phyloP scores from a whole-genome alignment of 1,140 invertebrate genomes.

The Tetramorium simillimum region DNA sequence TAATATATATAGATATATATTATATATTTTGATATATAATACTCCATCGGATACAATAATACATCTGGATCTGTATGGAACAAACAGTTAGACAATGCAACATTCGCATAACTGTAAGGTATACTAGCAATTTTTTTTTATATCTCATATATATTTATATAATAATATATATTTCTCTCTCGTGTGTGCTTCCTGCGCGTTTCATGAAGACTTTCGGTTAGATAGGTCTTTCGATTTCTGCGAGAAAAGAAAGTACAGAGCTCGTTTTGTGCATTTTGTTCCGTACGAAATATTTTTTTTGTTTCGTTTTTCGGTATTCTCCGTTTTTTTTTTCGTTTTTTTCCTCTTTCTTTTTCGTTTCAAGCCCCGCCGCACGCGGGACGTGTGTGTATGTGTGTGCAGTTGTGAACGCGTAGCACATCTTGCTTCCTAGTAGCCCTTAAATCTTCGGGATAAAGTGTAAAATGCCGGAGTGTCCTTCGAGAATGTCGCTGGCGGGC shows the following conservation, averaged over 20 bases:
- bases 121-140: conserved; percentile 79
- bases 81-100: conserved; percentile 82
- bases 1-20: conserved; percentile 71
- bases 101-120: conserved; percentile 80
- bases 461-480: conserved; percentile 23
- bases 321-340: conserved; percentile 27
- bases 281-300: conserved; percentile 67
- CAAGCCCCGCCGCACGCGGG: conserved; percentile 62
- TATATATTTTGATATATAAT: conserved; percentile 76
- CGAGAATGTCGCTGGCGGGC: background rate
- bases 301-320: conserved; percentile 23
- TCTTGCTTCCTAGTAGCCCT: conserved; percentile 12
- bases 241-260: conserved; percentile 77
- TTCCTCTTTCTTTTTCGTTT: conserved; percentile 26
- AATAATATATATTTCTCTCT: conserved; percentile 70
- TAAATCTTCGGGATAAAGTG: conserved; percentile 23
- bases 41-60: conserved; percentile 82
- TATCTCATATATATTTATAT: conserved; percentile 75
- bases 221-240: conserved; percentile 74
- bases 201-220: conserved; percentile 81
- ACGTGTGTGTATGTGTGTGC: conserved; percentile 13
- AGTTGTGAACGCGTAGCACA: background rate
- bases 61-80: conserved; percentile 82
- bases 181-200: conserved; percentile 67
- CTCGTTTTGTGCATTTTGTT: conserved; percentile 74